These are phyloP conservation scores for Urocynchramus pylzowi DNA, from an alignment of 2,113 vertebrate genomes.

Conservation along the genomic window DNA sequence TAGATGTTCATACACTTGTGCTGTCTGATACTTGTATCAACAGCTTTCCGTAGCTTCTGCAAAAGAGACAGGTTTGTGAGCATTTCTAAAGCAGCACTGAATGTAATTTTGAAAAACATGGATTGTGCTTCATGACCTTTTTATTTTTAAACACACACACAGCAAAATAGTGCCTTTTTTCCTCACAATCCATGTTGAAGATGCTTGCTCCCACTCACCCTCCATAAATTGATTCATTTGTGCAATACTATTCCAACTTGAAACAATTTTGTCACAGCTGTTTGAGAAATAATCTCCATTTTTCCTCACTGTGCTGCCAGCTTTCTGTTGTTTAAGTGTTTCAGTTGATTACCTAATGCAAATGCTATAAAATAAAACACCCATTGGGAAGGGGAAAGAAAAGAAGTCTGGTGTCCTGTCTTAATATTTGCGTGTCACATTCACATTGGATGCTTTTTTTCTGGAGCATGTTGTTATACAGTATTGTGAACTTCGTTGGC, in stretches of 20 bases:
- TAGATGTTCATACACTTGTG: constrained; percentile 32
- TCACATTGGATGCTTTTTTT: background rate
- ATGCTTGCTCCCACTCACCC: constrained; percentile 43
- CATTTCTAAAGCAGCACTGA: constrained; percentile 60
- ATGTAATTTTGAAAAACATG: constrained; percentile 72
- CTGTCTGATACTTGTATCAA: constrained; percentile 42
- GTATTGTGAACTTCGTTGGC: background rate
- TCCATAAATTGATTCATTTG: constrained; percentile 51
- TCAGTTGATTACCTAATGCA: constrained; percentile 75
- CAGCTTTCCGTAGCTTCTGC: constrained; percentile 41
- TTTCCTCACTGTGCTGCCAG: constrained; percentile 63
- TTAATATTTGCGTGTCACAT: constrained; percentile 45
- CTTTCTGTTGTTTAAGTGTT: constrained; percentile 76
- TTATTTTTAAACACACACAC: constrained; percentile 55
- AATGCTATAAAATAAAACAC: constrained; percentile 75
- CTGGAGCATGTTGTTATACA: background rate
- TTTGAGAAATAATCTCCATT: constrained; percentile 64
- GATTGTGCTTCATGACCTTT: constrained; percentile 63
- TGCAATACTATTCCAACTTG: constrained; percentile 66
- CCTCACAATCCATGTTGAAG: constrained; percentile 64
- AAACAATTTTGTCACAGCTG: constrained; percentile 72
- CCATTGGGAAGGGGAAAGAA: constrained; percentile 65
- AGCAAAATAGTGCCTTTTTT: constrained; percentile 74
- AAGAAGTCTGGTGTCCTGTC: constrained; percentile 64
- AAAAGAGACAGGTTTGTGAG: constrained; percentile 44